Percentiles rank a stretch among this genome's conserved stretches.
Conservation (phyloP, 2,888 invertebrate species). For the Quadroppia sp. region DNA sequence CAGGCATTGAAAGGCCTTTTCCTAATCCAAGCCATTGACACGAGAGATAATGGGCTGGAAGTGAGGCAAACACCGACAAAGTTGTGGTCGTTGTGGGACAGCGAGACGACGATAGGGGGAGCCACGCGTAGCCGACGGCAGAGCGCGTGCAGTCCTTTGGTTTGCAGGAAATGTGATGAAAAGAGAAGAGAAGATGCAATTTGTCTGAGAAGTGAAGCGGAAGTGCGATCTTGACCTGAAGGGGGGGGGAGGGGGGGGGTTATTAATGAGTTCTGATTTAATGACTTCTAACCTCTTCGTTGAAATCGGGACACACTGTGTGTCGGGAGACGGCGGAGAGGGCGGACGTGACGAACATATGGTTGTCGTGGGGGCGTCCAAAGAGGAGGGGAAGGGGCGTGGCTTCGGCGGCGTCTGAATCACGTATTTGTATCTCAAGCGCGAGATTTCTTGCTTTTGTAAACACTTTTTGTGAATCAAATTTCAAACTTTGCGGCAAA, state of each 20-base stretch:
- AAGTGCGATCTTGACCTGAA: constrained; percentile 79
- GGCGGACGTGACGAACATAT: constrained; percentile 62
- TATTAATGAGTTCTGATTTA: too few relatives aligned
- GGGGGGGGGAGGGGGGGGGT: too few relatives aligned
- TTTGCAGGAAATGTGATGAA: constrained; percentile 85
- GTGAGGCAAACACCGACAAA: constrained; percentile 78
- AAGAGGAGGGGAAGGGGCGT: constrained; percentile 74
- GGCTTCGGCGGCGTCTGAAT: constrained; percentile 69
- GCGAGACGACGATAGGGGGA: too few relatives aligned
- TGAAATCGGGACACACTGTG: constrained; percentile 80
- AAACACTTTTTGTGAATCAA: constrained; percentile 86
- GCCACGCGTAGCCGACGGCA: constrained; percentile 90
- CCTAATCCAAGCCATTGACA: constrained; percentile 84
- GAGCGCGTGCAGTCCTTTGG: constrained; percentile 49
- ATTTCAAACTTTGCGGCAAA: constrained; percentile 77
- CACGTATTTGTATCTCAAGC: constrained; percentile 79
- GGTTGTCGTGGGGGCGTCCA: constrained; percentile 59
- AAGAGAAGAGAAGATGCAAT: constrained; percentile 90
- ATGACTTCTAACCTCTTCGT: too few relatives aligned
- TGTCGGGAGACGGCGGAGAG: constrained; percentile 73
- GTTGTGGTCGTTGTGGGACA: constrained; percentile 67
- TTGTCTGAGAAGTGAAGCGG: constrained; percentile 70
- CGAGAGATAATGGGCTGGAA: constrained; percentile 82
- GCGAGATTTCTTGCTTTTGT: constrained; percentile 82
- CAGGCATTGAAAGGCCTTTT: constrained; percentile 84